Base-by-base conservation (phyloP, 2,888 invertebrate species). In the Spodoptera picta region DNA sequence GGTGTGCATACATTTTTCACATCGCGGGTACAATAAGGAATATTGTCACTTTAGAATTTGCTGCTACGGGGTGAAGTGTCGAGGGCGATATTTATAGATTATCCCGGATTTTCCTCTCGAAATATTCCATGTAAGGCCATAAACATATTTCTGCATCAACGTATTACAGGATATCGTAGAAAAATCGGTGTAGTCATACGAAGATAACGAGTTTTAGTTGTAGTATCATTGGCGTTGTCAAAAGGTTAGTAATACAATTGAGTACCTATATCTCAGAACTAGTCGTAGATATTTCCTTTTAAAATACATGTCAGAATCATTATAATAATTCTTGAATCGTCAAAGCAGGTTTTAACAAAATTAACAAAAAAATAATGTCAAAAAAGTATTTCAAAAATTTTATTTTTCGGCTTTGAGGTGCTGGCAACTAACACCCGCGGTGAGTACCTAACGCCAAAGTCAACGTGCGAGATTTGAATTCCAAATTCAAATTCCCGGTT, bases 401-500 rank as follows among this genome's bases (percentile, higher is more conserved):
- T 74, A 74, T 77, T 62, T 68, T 73, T 75, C 75, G 70, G 43
- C 71, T 59, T 70, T 27, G 62, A 54, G 66, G 62, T 59, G 60
- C 52, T 74, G 68, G 69, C 75, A 70, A 50, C 55, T 46, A 49
- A 43, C 69, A 69, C 61, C 77, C 74, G 67, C 36, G 45, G 68
- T 42, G 47, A 58, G 79, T 79, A 14, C 14, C 14, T 14, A 71
- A 69, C 64, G 86, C 79, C 78, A 87, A 90, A 93, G 90, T 90
- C 91, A 88, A 85, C 86, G 89, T 82, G 80, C 93, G 91, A 86
- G 90, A 95, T 95, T 95, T 95, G 95, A 95, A 95, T 95, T 85
- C 92, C 95, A 94, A 95, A 95, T 95, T 89, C 88, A 81, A 87
- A 88, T 77, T 87, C 87, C 83, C 85, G 81, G 86, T 89, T 86